phyloP scores from a whole-genome alignment of 2,888 invertebrate genomes.

The Lasioglossum zephyrum region DNA sequence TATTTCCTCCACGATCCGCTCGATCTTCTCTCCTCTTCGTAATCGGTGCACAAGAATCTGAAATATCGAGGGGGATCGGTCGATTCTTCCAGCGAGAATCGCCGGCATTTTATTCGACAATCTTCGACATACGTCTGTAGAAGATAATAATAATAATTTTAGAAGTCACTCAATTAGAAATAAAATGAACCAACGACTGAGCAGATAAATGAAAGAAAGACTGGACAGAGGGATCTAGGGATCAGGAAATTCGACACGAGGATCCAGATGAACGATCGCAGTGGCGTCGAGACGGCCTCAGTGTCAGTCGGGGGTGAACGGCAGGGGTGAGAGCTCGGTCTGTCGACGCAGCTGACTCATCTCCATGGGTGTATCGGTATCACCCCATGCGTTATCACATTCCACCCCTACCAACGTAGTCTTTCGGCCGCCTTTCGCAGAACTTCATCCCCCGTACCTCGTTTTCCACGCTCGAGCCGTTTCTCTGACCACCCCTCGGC shows the following conservation, averaged over 20 bases:
- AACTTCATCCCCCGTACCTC: conserved; percentile 37
- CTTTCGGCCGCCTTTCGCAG: conserved; percentile 55
- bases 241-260: conserved; percentile 50
- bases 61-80: not conserved
- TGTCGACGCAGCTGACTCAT: conserved; percentile 75
- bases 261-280: conserved; percentile 62
- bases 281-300: conserved; percentile 16
- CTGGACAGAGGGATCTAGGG: not conserved
- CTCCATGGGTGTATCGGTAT: conserved; percentile 79
- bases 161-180: not conserved
- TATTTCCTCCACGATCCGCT: not conserved
- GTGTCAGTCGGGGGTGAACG: conserved; percentile 43
- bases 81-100: not conserved
- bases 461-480: conserved; percentile 57
- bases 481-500: conserved; percentile 69
- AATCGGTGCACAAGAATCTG: not conserved
- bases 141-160: too few relatives aligned
- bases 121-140: not conserved
- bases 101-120: not conserved
- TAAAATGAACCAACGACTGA: not conserved
- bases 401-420: conserved; percentile 44
- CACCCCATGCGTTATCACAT: conserved; percentile 79
- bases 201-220: not conserved
- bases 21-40: not conserved
- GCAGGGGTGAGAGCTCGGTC: conserved; percentile 55